A percentile compares a stretch with the other conserved stretches of the same genome.
Conservation (phyloP, 2,797 vertebrate species). For the Urosaurus nigricauda region DNA sequence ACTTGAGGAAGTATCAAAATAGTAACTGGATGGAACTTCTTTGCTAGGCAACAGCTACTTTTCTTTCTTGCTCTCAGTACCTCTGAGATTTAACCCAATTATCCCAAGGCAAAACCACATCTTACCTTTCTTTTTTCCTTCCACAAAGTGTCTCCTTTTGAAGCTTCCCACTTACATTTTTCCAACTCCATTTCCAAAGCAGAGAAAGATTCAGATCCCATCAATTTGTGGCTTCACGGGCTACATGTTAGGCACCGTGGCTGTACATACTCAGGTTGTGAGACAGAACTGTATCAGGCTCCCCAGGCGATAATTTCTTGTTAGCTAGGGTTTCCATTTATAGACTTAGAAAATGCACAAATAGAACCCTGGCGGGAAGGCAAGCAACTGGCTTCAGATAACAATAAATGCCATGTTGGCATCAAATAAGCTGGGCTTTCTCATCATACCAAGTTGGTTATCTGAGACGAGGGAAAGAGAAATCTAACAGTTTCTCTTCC, state of each 20-base stretch:
- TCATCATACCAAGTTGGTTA: constrained; percentile 47
- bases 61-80: constrained; percentile 17
- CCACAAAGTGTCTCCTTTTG: constrained; percentile 73
- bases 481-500: not conserved
- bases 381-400: constrained; percentile 83
- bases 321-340: constrained; percentile 91
- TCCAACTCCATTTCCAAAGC: constrained; percentile 77
- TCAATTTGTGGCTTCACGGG: constrained; percentile 69
- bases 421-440: constrained; percentile 66
- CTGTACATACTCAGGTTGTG: constrained; percentile 75
- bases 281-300: constrained; percentile 80
- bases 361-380: constrained; percentile 86
- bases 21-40: constrained; percentile 24
- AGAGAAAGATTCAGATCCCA: constrained; percentile 54
- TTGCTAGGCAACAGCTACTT: constrained; percentile 28
- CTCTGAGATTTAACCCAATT: constrained; percentile 15
- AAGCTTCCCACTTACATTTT: constrained; percentile 66
- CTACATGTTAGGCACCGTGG: constrained; percentile 74
- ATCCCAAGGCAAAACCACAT: constrained; percentile 36
- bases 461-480: not conserved
- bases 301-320: constrained; percentile 81
- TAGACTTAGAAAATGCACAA: constrained; percentile 90
- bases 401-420: constrained; percentile 77
- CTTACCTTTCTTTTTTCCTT: constrained; percentile 86
- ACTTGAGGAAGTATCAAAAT: constrained; percentile 57